Evolutionary conservation across 1,140 invertebrate species (phyloP).

Genomic region (Plectrocnemia conspersa): DNA sequence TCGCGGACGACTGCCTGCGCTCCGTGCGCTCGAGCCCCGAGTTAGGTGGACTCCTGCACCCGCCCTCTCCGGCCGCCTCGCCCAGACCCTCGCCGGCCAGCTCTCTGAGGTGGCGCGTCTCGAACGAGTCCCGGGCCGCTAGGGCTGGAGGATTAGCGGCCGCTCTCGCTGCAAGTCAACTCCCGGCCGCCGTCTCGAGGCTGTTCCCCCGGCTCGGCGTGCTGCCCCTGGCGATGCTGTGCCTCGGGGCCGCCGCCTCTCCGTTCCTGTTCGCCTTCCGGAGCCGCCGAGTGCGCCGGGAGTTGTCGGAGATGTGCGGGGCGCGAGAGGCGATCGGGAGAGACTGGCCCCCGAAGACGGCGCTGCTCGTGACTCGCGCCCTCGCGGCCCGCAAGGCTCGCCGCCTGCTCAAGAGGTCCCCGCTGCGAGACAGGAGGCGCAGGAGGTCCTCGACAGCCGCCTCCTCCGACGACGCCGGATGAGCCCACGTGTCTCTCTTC

Average conservation of each 20-base stretch:
- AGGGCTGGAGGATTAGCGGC: slow-evolving; percentile 67
- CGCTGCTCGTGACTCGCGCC: too few relatives aligned
- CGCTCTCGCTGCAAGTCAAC: slow-evolving; percentile 69
- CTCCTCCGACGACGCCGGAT: too few relatives aligned
- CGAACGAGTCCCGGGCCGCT: slow-evolving; percentile 76
- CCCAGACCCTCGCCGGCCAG: slow-evolving; percentile 59
- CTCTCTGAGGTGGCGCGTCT: slow-evolving; percentile 68
- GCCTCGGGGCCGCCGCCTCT: slow-evolving; percentile 64
- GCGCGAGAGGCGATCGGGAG: slow-evolving; percentile 46
- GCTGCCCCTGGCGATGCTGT: slow-evolving; percentile 60
- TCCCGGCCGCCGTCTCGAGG: slow-evolving; percentile 52
- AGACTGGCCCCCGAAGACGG: slow-evolving; percentile 34
- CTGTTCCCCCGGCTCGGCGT: slow-evolving; percentile 43
- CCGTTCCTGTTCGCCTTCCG: slow-evolving; percentile 76
- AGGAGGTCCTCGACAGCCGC: slow-evolving; percentile 14
- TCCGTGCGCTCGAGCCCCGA: slow-evolving; percentile 31
- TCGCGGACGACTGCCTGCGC: slow-evolving; percentile 29
- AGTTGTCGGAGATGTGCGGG: slow-evolving; percentile 50
- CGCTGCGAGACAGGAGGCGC: slow-evolving; percentile 20
- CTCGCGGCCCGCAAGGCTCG: too few relatives aligned
- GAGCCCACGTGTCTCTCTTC: too few relatives aligned
- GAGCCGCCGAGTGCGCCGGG: slow-evolving; percentile 68
- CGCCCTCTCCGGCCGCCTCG: slow-evolving; percentile 41
- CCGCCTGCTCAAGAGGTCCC: slow-evolving; percentile 43
- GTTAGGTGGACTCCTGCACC: slow-evolving; percentile 42